Percentiles rank a stretch among this genome's conserved stretches.
Evolutionary conservation across 2,113 vertebrate genomes (phyloP).

Genomic region (Oenanthe oenanthe): DNA sequence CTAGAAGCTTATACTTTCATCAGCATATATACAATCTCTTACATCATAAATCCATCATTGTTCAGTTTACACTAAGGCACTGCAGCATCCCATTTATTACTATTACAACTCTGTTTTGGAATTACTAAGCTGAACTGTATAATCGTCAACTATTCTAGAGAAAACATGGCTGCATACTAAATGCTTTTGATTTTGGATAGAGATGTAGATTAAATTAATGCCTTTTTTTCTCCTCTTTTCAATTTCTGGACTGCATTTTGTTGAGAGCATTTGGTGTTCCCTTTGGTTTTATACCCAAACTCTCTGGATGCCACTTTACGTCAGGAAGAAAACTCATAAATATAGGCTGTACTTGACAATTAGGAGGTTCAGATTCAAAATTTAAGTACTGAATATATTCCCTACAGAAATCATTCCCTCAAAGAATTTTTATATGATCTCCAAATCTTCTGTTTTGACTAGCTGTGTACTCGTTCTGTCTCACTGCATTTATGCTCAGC

Average conservation of each 20-base stretch:
- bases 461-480: neutral
- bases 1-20: neutral
- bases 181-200: neutral
- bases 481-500: rapidly evolving
- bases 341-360: neutral
- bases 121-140: neutral
- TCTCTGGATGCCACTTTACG: neutral
- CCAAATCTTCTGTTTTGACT: neutral
- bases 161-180: neutral
- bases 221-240: neutral
- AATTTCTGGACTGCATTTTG: neutral
- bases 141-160: neutral
- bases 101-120: neutral
- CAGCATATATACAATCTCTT: neutral
- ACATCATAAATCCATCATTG: neutral
- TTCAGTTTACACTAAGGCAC: neutral
- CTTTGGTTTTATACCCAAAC: neutral
- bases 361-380: neutral
- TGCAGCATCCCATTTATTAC: neutral
- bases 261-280: neutral
- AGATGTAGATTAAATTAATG: neutral
- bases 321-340: neutral
- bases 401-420: neutral
- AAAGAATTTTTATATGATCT: neutral
- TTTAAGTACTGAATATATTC: neutral